phyloP scores from a whole-genome alignment of 2,888 invertebrate species.

The Aleiodes testaceus region DNA sequence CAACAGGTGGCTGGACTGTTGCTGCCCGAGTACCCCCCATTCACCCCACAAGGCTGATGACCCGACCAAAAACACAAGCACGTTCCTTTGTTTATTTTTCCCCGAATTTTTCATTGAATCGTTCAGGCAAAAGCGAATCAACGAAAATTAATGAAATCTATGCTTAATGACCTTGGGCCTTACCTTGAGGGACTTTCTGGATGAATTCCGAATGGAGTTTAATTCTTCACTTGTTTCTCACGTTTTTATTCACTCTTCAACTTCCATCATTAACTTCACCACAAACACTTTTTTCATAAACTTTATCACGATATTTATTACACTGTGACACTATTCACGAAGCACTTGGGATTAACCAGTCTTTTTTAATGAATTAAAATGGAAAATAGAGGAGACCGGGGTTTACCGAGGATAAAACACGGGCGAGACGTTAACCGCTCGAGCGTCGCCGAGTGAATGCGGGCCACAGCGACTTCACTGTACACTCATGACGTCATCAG shows the following conservation, averaged over 20 bases:
- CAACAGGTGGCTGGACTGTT: conserved; percentile 58
- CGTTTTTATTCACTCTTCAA: background rate
- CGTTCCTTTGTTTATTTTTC: conserved; percentile 3
- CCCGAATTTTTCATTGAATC: background rate
- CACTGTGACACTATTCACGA: too few relatives aligned
- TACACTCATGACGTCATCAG: background rate
- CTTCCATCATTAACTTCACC: too few relatives aligned
- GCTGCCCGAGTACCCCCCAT: conserved; percentile 48
- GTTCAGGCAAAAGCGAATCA: too few relatives aligned
- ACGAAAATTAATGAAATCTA: background rate
- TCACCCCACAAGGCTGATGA: conserved; percentile 39
- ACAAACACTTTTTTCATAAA: too few relatives aligned
- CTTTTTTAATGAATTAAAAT: too few relatives aligned
- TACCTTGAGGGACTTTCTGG: conserved; percentile 6
- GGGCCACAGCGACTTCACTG: background rate
- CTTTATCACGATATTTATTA: too few relatives aligned
- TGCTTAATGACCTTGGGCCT: background rate
- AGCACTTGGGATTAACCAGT: too few relatives aligned
- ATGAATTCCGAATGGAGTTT: background rate
- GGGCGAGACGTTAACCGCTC: background rate
- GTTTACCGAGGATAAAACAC: too few relatives aligned
- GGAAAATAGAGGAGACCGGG: too few relatives aligned
- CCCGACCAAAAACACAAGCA: conserved; percentile 24
- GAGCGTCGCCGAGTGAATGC: background rate
- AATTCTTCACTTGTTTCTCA: conserved; percentile 12